These are phyloP conservation scores for Rhea americana DNA, from an alignment of 2,113 vertebrate genomes.

Conservation along the genomic window DNA sequence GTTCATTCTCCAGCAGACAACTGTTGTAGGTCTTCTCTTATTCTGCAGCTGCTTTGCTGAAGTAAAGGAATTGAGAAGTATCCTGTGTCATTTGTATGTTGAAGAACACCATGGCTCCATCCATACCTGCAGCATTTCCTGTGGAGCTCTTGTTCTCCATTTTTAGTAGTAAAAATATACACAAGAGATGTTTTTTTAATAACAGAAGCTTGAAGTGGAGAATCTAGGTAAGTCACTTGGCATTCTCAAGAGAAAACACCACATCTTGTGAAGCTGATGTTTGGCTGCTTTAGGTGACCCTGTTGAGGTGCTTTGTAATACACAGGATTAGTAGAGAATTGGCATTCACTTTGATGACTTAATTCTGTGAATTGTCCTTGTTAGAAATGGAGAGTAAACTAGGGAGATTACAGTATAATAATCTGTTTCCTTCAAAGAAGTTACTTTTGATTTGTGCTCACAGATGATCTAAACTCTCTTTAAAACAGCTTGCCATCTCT, in stretches of 20 bases:
- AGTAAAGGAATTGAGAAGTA: neutral
- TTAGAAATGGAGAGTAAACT: neutral
- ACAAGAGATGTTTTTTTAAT: neutral
- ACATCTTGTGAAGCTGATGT: neutral
- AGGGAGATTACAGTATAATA: neutral
- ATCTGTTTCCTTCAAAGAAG: neutral
- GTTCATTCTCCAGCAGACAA: neutral
- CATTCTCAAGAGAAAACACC: neutral
- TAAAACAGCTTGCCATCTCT: neutral
- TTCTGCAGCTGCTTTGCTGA: neutral
- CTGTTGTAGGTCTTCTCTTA: neutral
- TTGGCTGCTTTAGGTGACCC: neutral
- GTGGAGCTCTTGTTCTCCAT: neutral
- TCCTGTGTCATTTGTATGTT: neutral
- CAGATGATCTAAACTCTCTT: neutral
- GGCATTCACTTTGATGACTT: neutral
- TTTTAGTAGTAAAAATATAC: neutral
- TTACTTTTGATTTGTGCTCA: neutral
- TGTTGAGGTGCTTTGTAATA: neutral
- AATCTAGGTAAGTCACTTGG: neutral
- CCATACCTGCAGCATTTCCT: neutral
- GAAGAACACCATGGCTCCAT: neutral
- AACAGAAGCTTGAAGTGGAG: neutral
- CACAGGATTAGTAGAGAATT: neutral
- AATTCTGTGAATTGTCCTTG: neutral